These are phyloP conservation scores for Choloepus didactylus DNA, from an alignment of 2,797 vertebrate genomes.

Conservation along the genomic window DNA sequence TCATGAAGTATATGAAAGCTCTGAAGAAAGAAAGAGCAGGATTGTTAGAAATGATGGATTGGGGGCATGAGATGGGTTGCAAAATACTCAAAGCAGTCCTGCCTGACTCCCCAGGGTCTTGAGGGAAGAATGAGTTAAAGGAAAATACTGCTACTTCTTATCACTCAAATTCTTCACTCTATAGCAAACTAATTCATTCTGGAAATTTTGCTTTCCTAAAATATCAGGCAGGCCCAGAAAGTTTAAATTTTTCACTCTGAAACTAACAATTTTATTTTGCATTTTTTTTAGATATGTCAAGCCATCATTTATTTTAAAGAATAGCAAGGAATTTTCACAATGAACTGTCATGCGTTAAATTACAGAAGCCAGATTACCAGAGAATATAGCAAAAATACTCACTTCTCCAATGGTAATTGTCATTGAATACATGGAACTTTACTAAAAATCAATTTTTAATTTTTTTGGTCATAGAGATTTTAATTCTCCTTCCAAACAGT, in stretches of 20 bases:
- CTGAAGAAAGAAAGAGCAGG: not conserved
- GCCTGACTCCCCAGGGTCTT: not conserved
- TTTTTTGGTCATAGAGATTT: not conserved
- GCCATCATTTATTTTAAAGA: slow-evolving; percentile 25
- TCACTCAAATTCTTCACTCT: not conserved
- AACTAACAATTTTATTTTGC: slow-evolving; percentile 31
- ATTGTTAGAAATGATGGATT: not conserved
- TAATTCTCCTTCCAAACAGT: slow-evolving; percentile 49
- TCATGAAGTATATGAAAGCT: not conserved
- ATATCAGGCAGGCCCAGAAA: not conserved
- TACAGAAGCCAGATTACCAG: not conserved
- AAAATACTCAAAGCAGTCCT: not conserved
- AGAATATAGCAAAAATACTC: slow-evolving; percentile 32
- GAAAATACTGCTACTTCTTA: not conserved
- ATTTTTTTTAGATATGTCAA: not conserved
- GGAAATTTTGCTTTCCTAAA: not conserved
- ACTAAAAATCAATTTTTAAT: slow-evolving; percentile 66
- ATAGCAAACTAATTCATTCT: not conserved
- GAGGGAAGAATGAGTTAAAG: not conserved
- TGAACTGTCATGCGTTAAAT: not conserved
- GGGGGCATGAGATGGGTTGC: not conserved
- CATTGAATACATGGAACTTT: slow-evolving; percentile 52
- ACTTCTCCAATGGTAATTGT: not conserved
- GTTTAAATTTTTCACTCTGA: not conserved
- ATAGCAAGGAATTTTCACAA: not conserved